phyloP scores from a whole-genome alignment of 2,888 invertebrate genomes.

The Oscheius sp. region DNA sequence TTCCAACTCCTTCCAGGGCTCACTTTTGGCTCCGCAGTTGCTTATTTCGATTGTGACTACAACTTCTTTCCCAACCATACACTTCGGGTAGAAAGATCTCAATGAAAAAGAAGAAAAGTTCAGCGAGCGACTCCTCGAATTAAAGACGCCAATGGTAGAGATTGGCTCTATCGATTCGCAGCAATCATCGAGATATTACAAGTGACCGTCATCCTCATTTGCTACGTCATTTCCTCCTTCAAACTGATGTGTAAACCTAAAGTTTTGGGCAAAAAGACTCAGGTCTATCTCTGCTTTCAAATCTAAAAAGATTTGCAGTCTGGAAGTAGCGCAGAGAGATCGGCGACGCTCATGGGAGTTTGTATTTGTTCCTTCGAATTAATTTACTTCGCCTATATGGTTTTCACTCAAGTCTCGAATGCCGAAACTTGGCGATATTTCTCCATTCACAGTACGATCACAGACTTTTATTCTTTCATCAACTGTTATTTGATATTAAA shows the following conservation, averaged over 20 bases:
- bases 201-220: neutral
- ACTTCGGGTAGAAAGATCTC: neutral
- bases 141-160: neutral
- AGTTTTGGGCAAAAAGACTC: neutral
- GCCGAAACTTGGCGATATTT: neutral
- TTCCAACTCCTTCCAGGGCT: conserved; percentile 19
- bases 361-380: conserved; percentile 11
- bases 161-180: neutral
- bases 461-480: conserved; percentile 7
- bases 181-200: conserved; percentile 1
- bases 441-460: conserved; percentile 14
- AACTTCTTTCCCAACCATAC: neutral
- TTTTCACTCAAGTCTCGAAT: neutral
- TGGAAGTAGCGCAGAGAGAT: neutral
- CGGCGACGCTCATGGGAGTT: conserved; percentile 9
- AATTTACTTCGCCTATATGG: conserved; percentile 8
- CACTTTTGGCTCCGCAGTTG: neutral
- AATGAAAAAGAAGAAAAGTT: neutral
- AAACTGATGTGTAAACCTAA: neutral
- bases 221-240: conserved; percentile 1
- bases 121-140: conserved; percentile 14
- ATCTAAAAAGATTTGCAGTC: neutral
- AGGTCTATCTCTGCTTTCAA: neutral
- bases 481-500: conserved; percentile 7
- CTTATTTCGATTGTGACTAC: conserved; percentile 1